Evolutionary conservation across 2,797 vertebrate species (phyloP), one percentile per base, ranked within the genome.

Genomic region (Hirundo rustica): DNA sequence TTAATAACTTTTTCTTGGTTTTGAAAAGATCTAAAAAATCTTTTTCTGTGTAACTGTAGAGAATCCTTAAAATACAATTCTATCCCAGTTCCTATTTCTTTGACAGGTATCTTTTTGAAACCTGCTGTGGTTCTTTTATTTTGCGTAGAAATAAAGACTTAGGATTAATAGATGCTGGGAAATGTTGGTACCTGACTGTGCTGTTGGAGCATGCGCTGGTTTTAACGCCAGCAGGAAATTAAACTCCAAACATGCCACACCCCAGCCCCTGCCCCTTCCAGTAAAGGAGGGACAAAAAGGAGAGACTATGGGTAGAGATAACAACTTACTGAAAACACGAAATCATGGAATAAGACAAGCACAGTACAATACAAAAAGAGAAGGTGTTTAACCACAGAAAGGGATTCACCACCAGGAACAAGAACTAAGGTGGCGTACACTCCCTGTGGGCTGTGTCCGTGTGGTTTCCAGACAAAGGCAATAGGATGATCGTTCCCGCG

Each of bases 371-470:
- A 13, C 26, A 53, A 45, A 70, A 23, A 27, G 51, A 64, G 34
- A 32, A 42, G 25, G 15, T 40, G 48, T 45, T 77, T 32, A 71
- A 29, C 38, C 51, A 26, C n/a, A 16, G 14, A 34, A 58, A 83
- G 17, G 17, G 13, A 16, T 71, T 51, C 50, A 45, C 7, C 54
- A 32, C 17, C 30, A 18, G 34, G 61, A 60, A 32, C 54, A 67
- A 34, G 40, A 80, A 25, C 17, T 34, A 44, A 73, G 47, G 34
- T 26, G 25, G 17, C 1, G 1, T 15, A 18, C 16, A 5, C 7
- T 21, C 14, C 20, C 38, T 2, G 1, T 30, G 22, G 26, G 30
- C 42, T 0, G 0, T 2, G 5, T 23, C 34, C 5, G 0, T 22
- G 34, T 54, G 26, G 8, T 16, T 45, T 54, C 26, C 54, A 47